These are phyloP conservation scores for Chlorodrepanis virens DNA, from an alignment of 2,113 vertebrate genomes.

Conservation along the genomic window DNA sequence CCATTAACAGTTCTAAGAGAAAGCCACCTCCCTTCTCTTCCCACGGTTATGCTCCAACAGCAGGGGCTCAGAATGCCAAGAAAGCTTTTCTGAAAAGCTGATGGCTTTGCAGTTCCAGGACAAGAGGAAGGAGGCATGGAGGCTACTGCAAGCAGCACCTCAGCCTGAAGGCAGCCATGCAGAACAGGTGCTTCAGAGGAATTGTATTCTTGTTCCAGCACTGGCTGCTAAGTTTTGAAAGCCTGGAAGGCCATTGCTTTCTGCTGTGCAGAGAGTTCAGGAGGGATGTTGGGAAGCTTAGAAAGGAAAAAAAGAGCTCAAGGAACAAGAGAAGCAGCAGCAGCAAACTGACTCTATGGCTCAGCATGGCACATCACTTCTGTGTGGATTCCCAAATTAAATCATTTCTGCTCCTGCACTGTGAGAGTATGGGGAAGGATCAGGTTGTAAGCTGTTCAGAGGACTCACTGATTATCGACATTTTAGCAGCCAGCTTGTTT, in stretches of 20 bases:
- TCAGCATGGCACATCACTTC: not conserved
- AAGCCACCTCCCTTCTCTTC: not conserved
- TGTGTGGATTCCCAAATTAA: conserved; percentile 21
- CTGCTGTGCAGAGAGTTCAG: not conserved
- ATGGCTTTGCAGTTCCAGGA: not conserved
- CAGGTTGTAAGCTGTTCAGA: conserved; percentile 13
- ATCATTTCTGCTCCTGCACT: conserved; percentile 1
- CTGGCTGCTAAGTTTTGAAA: not conserved
- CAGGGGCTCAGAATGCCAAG: not conserved
- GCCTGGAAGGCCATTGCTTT: not conserved
- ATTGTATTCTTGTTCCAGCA: not conserved
- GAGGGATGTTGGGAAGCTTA: not conserved
- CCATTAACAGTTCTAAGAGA: not conserved
- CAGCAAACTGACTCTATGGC: not conserved
- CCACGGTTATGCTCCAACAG: not conserved
- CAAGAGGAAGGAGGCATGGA: not conserved
- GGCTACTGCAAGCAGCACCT: not conserved
- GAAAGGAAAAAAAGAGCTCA: not conserved
- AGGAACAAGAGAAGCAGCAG: not conserved
- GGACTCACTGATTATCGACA: not conserved
- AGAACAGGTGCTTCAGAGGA: not conserved
- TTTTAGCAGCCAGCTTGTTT: conserved; percentile 14
- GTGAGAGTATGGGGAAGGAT: conserved; percentile 35
- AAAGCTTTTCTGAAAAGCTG: not conserved
- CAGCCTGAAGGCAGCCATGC: not conserved